phyloP scores from a whole-genome alignment of 2,888 invertebrate species.

The Calephelis perditalis region DNA sequence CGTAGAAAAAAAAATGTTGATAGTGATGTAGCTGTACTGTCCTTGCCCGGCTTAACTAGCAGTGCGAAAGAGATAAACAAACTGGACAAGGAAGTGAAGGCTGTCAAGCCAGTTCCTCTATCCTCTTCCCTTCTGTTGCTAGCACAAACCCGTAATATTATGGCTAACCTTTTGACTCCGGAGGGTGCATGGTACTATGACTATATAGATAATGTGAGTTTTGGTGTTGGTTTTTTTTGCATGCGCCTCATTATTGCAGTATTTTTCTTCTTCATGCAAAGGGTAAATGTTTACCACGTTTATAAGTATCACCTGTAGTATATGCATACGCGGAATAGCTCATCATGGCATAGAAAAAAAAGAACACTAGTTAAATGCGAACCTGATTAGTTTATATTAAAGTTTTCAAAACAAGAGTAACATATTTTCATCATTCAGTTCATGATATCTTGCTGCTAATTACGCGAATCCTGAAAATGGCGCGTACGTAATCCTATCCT shows the following conservation, averaged over 20 bases:
- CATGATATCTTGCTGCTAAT: too few species aligned
- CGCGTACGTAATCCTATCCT: too few species aligned
- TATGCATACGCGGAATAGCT: too few species aligned
- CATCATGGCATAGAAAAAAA: too few species aligned
- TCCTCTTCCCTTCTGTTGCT: conserved; percentile 57
- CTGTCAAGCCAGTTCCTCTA: conserved; percentile 53
- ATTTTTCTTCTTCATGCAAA: conserved; percentile 28
- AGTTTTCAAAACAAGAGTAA: too few species aligned
- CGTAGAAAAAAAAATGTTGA: conserved; percentile 42
- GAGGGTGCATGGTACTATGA: conserved; percentile 73
- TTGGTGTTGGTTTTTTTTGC: conserved; percentile 44
- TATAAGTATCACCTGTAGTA: too few species aligned
- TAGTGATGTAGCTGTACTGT: conserved; percentile 58
- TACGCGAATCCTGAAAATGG: too few species aligned
- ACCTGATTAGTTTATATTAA: too few species aligned
- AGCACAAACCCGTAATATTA: conserved; percentile 56
- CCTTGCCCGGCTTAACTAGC: conserved; percentile 54
- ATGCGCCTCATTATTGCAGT: conserved; percentile 33
- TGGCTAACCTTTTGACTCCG: conserved; percentile 48
- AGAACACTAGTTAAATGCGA: too few species aligned
- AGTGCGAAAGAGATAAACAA: conserved; percentile 53
- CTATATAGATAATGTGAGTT: conserved; percentile 71
- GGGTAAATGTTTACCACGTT: not conserved
- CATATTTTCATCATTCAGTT: too few species aligned
- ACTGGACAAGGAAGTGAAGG: conserved; percentile 55